Base-by-base conservation (phyloP, 2,113 vertebrate genomes). In the Apodemus sylvaticus region DNA sequence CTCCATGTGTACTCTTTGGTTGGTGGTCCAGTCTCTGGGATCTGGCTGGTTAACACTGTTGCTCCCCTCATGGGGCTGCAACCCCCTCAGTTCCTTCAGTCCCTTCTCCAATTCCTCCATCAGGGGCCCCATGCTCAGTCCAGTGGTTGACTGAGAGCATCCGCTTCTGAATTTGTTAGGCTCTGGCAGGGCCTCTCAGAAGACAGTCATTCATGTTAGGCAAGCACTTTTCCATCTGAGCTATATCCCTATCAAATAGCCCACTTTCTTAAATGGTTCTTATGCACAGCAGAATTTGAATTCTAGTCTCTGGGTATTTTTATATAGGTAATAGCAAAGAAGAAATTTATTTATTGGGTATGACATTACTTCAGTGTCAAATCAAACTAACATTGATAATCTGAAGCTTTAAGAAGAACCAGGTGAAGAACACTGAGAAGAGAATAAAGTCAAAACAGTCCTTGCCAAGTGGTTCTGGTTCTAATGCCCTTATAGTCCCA, bases 271-370 rank as follows among this genome's bases (percentile, higher is more conserved):
- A 45, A 8, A n/a, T 83, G 20, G 39, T 36, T 16, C 45, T 55
- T 86, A 19, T 36, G 13, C 17, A 58, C 42, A 89, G 7, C 39
- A 91, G 10, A 88, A 22, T 82, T 82, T 60, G 20, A 26, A 68
- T 91, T 94, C 64, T 82, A 76, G 55, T 87, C 45, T 62, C 78
- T 45, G 76, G 62, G 12, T 70, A 39, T 42, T 95, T 90, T 60
- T 94, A n/a, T 39, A 89, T 79, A 71, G 36, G 16, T 11, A 19
- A 1, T 12, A 82, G 5, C 29, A 89, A 89, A 55, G 13, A 81
- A 58, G 26, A 86, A 79, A 88, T 6, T 60, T 51, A n/a, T 88
- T 89, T 93, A 82, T 58, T 70, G 39, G n/a, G 31, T 58, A 7
- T 73, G 31, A 7, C 36, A 42, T 91, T 92, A 31, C 55, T 91